Evolutionary conservation across 2,888 invertebrate genomes (phyloP).

Genomic region (Nemapogon koenigi): DNA sequence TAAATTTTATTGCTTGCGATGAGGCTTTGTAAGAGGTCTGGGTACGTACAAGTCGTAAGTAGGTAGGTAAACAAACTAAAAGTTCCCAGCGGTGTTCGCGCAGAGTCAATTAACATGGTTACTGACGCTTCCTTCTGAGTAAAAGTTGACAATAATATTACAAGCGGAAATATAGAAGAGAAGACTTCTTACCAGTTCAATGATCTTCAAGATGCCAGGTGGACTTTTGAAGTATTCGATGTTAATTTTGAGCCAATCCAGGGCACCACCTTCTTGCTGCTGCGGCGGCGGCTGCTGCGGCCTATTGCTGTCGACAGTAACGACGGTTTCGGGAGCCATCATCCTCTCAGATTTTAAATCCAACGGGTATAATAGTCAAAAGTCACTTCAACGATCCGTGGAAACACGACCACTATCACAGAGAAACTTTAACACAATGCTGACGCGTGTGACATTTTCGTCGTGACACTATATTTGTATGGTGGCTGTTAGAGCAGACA

Average conservation of each 20-base stretch:
- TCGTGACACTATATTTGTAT: slow-evolving; percentile 16
- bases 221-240: slow-evolving; percentile 79
- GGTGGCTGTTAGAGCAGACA: slow-evolving; percentile 12
- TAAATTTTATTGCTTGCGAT: too few relatives aligned
- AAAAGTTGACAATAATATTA: too few relatives aligned
- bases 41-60: too few relatives aligned
- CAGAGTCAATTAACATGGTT: too few relatives aligned
- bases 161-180: too few relatives aligned
- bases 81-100: too few relatives aligned
- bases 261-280: slow-evolving; percentile 56
- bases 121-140: too few relatives aligned
- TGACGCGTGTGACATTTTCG: slow-evolving; percentile 43
- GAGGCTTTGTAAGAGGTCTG: too few relatives aligned
- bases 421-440: slow-evolving; percentile 39
- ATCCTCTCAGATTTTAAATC: slow-evolving; percentile 26
- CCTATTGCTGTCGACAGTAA: slow-evolving; percentile 76
- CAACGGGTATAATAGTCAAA: slow-evolving; percentile 20
- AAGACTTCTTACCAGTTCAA: slow-evolving; percentile 75
- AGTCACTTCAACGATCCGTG: neutral
- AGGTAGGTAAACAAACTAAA: too few relatives aligned
- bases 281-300: slow-evolving; percentile 47
- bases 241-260: slow-evolving; percentile 79
- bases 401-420: slow-evolving; percentile 36
- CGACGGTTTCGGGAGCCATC: slow-evolving; percentile 87
- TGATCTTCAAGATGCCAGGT: slow-evolving; percentile 82